phyloP scores from a whole-genome alignment of 2,888 invertebrate species.

The Icerya purchasi region DNA sequence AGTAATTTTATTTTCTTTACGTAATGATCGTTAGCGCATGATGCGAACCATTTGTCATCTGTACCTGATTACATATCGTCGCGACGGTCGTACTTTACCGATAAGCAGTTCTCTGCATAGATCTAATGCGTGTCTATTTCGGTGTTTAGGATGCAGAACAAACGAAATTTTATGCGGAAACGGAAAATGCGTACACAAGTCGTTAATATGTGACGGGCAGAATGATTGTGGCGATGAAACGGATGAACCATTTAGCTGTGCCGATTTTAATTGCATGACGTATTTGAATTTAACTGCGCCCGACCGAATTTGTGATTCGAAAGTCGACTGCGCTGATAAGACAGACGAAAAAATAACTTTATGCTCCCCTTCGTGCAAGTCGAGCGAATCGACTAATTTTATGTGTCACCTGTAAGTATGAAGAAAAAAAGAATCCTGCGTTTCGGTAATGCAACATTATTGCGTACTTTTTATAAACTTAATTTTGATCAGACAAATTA shows the following conservation, averaged over 20 bases:
- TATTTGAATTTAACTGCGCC: slow-evolving; percentile 41
- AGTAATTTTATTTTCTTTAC: no score
- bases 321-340: slow-evolving; percentile 51
- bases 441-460: no score
- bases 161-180: slow-evolving; percentile 40
- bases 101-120: no score
- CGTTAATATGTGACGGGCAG: slow-evolving; percentile 41
- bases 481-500: no score
- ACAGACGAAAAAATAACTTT: slow-evolving; percentile 37
- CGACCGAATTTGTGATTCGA: slow-evolving; percentile 49
- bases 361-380: slow-evolving; percentile 7
- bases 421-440: no score
- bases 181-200: slow-evolving; percentile 39
- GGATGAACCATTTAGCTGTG: slow-evolving; percentile 38
- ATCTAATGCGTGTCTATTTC: no score
- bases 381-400: not conserved
- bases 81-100: no score
- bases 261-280: slow-evolving; percentile 30
- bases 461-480: no score
- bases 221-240: slow-evolving; percentile 48
- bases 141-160: slow-evolving; percentile 38
- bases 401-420: slow-evolving; percentile 4
- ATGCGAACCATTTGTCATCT: no score
- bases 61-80: no score
- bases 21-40: no score